Conservation (phyloP, 2,888 invertebrate genomes). For the Drosophila phalerata region DNA sequence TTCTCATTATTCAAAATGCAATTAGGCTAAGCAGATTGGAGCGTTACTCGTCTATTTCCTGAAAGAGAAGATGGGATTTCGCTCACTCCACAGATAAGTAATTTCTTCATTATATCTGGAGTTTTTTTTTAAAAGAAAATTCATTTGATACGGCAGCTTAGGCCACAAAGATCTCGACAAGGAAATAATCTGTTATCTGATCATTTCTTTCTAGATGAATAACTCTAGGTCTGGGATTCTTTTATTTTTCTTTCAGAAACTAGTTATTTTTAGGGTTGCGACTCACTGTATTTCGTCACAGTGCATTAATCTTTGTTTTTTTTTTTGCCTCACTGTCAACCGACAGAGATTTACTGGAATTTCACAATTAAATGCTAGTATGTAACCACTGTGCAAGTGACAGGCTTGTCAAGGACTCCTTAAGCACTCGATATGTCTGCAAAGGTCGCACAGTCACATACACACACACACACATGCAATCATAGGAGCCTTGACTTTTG, state of each 20-base stretch:
- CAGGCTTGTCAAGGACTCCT: constrained; percentile 57
- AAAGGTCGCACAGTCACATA: constrained; percentile 65
- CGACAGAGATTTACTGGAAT: constrained; percentile 16
- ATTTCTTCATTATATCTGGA: constrained; percentile 1
- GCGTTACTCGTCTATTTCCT: constrained; percentile 1
- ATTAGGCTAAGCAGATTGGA: constrained; percentile 24
- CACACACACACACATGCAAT: constrained; percentile 16
- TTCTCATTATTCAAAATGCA: constrained; percentile 15
- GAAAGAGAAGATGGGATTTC: constrained; percentile 1
- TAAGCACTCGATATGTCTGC: constrained; percentile 51
- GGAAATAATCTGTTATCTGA: constrained; percentile 46
- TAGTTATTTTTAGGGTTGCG: constrained; percentile 31
- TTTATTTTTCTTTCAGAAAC: constrained; percentile 3
- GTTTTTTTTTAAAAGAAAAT: not conserved
- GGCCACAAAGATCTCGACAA: constrained; percentile 36
- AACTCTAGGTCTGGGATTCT: constrained; percentile 9
- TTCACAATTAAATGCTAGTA: constrained; percentile 8
- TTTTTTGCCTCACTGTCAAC: constrained; percentile 16
- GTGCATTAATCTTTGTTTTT: constrained; percentile 75
- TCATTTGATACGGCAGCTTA: constrained; percentile 36
- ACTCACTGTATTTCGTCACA: constrained; percentile 55
- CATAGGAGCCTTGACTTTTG: constrained; percentile 76
- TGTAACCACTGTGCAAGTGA: constrained; percentile 49
- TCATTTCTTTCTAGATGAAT: constrained; percentile 62
- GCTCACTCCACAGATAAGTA: constrained; percentile 10